Evolutionary conservation across 1,140 invertebrate species (phyloP).

Genomic region (Pomacea maculata): DNA sequence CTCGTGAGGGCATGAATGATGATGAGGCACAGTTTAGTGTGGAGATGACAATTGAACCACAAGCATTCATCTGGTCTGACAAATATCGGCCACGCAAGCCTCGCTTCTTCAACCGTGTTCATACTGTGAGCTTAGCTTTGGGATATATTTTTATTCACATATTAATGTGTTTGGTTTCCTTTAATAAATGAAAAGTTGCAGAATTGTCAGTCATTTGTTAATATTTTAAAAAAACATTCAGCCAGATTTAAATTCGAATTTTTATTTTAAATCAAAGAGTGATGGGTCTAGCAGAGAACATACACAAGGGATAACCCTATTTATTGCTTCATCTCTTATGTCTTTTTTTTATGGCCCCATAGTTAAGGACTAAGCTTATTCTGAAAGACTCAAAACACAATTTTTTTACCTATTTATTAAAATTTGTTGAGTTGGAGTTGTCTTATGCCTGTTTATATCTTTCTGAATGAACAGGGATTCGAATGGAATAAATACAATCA

Average conservation of each 20-base stretch:
- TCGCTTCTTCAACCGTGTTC: constrained; percentile 92
- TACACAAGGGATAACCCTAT: no score
- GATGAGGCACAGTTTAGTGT: constrained; percentile 94
- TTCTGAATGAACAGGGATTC: constrained; percentile 77
- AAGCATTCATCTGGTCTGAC: constrained; percentile 95
- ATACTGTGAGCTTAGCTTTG: constrained; percentile 65
- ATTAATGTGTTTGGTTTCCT: background rate
- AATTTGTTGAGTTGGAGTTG: background rate
- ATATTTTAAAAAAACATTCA: no score
- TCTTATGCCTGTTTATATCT: background rate
- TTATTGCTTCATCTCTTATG: no score
- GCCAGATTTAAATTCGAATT: background rate
- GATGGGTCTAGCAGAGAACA: no score
- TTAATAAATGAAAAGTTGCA: background rate
- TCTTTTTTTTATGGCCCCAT: no score
- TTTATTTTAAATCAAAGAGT: no score
- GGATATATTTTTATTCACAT: background rate
- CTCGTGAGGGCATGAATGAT: constrained; percentile 79
- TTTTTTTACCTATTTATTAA: no score
- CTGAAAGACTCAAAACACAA: no score
- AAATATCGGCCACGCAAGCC: constrained; percentile 98
- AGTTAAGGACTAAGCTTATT: no score
- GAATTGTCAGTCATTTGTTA: no score
- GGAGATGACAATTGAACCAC: constrained; percentile 81
- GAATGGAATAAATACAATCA: constrained; percentile 99